Evolutionary conservation across 1,140 invertebrate species (phyloP).

Genomic region (Pygmarrhopalites habei): DNA sequence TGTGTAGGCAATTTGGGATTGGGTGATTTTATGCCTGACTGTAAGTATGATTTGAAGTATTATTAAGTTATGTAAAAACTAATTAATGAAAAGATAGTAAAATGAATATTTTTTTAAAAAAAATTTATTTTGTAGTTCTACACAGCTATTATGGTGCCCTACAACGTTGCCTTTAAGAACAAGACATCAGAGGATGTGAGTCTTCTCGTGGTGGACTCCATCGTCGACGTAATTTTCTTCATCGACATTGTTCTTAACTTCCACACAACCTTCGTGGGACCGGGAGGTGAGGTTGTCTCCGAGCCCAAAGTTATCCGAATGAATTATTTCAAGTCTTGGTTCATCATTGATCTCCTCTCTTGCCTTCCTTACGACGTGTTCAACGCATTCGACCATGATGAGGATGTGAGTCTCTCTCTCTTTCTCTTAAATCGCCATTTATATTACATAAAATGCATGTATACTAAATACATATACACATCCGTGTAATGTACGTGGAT

Average conservation of each 20-base stretch:
- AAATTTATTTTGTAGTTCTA: too few relatives aligned
- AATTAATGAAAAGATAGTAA: too few relatives aligned
- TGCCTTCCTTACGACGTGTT: slow-evolving; percentile 99
- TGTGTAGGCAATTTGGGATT: slow-evolving; percentile 81
- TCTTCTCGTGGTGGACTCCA: slow-evolving; percentile 92
- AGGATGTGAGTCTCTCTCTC: slow-evolving; percentile 71
- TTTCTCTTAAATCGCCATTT: too few relatives aligned
- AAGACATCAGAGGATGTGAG: slow-evolving; percentile 98
- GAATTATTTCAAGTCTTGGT: slow-evolving; percentile 99
- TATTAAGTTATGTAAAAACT: too few relatives aligned
- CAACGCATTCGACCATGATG: slow-evolving; percentile 98
- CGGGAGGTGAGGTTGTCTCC: slow-evolving; percentile 77
- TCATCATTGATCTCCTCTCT: slow-evolving; percentile 96
- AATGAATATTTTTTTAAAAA: too few relatives aligned
- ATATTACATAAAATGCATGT: too few relatives aligned
- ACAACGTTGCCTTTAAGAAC: slow-evolving; percentile 99
- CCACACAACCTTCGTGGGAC: slow-evolving; percentile 98
- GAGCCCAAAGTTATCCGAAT: slow-evolving; percentile 95
- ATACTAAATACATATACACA: too few relatives aligned
- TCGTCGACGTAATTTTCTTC: slow-evolving; percentile 99
- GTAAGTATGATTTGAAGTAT: too few relatives aligned
- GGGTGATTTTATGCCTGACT: slow-evolving; percentile 98
- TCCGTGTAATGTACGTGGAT: too few relatives aligned
- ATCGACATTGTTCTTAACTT: slow-evolving; percentile 99
- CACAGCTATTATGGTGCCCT: slow-evolving; percentile 99